These are phyloP conservation scores for Pseudococcus longispinus DNA, from an alignment of 2,888 invertebrate genomes.

Conservation along the genomic window DNA sequence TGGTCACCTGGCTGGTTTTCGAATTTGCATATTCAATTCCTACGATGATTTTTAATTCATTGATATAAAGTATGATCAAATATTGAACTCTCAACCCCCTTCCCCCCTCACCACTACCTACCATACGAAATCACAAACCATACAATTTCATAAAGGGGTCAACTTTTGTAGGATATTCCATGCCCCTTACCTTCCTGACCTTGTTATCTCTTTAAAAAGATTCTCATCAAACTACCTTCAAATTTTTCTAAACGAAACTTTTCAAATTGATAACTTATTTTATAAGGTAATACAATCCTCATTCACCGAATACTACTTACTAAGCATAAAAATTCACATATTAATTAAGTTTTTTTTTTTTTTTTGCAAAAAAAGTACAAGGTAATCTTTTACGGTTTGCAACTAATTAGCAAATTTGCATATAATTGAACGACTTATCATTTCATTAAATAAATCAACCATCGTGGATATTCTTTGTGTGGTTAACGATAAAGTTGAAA, in stretches of 20 bases:
- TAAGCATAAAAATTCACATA: slow-evolving; percentile 21
- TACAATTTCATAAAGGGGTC: no score
- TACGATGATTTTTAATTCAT: no score
- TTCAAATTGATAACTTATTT: not conserved
- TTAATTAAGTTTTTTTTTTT: slow-evolving; percentile 12
- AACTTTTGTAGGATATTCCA: no score
- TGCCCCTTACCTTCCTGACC: no score
- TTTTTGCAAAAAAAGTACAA: slow-evolving; percentile 7
- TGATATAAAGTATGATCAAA: no score
- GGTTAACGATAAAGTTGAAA: not conserved
- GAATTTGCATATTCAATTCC: no score
- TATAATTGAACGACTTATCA: slow-evolving; percentile 44
- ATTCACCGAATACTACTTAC: not conserved
- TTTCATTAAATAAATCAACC: slow-evolving; percentile 38
- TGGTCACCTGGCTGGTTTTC: no score
- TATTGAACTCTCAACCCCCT: no score
- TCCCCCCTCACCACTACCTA: no score
- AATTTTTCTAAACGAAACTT: not conserved
- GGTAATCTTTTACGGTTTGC: slow-evolving; percentile 27
- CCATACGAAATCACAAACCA: no score
- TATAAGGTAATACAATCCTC: not conserved
- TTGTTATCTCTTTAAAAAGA: no score
- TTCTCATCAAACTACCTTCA: not conserved
- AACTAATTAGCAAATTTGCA: slow-evolving; percentile 37
- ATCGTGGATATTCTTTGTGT: slow-evolving; percentile 12